A percentile compares a stretch with the other conserved stretches of the same genome.
These are phyloP conservation scores for Amblyopsis hoosieri DNA, from an alignment of 2,797 vertebrate genomes.

Conservation along the genomic window DNA sequence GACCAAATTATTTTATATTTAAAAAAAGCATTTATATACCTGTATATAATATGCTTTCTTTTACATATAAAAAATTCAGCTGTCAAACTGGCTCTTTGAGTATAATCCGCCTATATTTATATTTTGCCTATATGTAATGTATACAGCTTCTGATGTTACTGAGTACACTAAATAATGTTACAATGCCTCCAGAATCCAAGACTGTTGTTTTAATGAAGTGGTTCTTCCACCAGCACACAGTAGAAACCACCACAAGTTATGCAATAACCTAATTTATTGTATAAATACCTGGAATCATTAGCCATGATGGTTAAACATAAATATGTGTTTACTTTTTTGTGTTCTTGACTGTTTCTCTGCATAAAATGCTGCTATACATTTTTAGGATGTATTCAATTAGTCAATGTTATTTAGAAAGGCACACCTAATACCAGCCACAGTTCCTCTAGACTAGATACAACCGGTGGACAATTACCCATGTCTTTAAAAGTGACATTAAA, in stretches of 20 bases:
- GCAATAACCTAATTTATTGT: background rate
- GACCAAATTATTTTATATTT: no score
- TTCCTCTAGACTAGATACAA: background rate
- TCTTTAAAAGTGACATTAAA: background rate
- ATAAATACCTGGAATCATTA: constrained; percentile 11
- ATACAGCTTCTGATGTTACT: no score
- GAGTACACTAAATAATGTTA: no score
- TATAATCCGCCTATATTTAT: no score
- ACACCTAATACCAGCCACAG: constrained; percentile 11
- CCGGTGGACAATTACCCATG: no score
- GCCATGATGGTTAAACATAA: constrained; percentile 15
- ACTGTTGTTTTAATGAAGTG: background rate
- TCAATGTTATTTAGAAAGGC: constrained; percentile 5
- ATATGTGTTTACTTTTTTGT: constrained; percentile 3
- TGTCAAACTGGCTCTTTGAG: no score
- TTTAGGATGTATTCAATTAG: background rate
- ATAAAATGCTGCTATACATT: constrained; percentile 13
- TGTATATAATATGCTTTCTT: no score
- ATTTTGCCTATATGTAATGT: no score
- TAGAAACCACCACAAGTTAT: background rate
- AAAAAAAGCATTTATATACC: no score
- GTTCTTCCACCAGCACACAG: background rate
- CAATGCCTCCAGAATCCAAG: no score
- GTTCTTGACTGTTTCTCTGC: constrained; percentile 7
- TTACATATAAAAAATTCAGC: no score